Evolutionary conservation across 1,140 invertebrate species (phyloP).

Genomic region (Caenorhabditis remanei): DNA sequence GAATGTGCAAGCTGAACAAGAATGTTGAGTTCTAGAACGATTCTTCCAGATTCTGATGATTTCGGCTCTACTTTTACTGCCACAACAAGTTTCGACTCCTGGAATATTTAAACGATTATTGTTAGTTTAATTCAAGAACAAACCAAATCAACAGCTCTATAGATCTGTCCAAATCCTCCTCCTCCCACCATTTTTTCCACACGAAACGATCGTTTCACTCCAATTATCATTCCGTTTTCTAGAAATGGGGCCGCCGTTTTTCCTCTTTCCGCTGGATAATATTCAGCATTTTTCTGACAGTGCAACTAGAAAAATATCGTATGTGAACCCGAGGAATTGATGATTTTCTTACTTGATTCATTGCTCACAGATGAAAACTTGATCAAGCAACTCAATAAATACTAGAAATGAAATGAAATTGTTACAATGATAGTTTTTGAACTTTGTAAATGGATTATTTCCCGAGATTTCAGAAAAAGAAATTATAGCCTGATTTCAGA

Average conservation of each 20-base stretch:
- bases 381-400: not conserved
- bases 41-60: constrained; percentile 61
- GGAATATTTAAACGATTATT: not conserved
- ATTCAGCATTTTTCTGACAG: constrained; percentile 34
- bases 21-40: constrained; percentile 65
- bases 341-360: not conserved
- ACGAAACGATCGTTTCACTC: constrained; percentile 39
- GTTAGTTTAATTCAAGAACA: not conserved
- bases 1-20: constrained; percentile 54
- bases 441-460: no score
- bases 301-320: not conserved
- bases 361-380: not conserved
- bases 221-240: constrained; percentile 26
- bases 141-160: constrained; percentile 44
- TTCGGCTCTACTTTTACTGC: constrained; percentile 68
- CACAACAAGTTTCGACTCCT: constrained; percentile 50
- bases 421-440: no score
- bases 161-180: constrained; percentile 67
- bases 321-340: not conserved
- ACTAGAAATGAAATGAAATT: not conserved
- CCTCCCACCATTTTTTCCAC: constrained; percentile 65
- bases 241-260: constrained; percentile 38
- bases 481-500: no score
- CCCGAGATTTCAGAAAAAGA: no score
- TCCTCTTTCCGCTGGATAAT: constrained; percentile 26